Conservation (phyloP, 1,140 invertebrate species). For the Oscheius sp. region DNA sequence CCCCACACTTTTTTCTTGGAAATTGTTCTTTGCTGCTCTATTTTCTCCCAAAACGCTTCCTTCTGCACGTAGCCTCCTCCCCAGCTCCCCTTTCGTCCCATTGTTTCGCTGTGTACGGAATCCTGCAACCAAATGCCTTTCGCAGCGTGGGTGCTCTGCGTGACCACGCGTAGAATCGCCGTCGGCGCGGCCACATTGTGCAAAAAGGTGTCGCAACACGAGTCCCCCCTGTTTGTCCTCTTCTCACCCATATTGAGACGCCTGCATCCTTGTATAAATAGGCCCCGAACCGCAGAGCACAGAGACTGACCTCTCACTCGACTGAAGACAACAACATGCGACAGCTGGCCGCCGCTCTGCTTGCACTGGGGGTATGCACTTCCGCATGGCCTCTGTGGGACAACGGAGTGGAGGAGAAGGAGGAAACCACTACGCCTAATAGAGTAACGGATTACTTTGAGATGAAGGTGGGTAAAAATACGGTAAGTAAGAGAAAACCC, state of each 20-base stretch:
- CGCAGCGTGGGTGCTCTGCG: no score
- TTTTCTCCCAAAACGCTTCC: no score
- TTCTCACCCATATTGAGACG: not conserved
- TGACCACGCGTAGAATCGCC: no score
- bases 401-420: not conserved
- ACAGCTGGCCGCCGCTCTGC: not conserved
- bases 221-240: constrained; percentile 2
- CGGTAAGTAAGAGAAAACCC: no score
- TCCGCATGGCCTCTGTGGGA: not conserved
- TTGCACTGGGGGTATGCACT: not conserved
- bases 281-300: not conserved
- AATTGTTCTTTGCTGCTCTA: no score
- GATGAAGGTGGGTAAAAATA: not conserved
- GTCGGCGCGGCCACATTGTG: no score
- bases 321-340: not conserved
- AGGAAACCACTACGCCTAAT: not conserved
- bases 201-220: constrained; percentile 11
- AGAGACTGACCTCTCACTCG: not conserved
- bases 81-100: no score
- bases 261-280: constrained; percentile 13
- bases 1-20: no score
- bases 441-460: not conserved
- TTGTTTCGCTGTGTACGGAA: no score
- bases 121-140: no score
- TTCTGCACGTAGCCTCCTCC: no score